These are phyloP conservation scores for Peribatodes rhomboidaria DNA, from an alignment of 2,888 invertebrate genomes.

Conservation along the genomic window DNA sequence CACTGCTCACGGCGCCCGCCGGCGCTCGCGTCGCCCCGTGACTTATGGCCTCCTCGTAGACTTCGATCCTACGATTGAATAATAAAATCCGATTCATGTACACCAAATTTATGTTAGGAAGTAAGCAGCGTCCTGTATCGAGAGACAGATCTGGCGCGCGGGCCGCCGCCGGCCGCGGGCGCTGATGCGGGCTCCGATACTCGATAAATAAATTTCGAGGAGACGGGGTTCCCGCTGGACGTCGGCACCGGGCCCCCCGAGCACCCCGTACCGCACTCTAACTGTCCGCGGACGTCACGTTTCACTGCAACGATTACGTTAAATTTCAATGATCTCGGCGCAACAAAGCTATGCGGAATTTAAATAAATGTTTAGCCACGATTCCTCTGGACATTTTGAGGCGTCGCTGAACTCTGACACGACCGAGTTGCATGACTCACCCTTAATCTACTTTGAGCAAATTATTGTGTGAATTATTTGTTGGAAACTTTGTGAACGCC, in stretches of 20 bases:
- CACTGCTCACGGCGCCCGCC: constrained; percentile 84
- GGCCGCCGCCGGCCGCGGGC: constrained; percentile 69
- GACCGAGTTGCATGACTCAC: constrained; percentile 43
- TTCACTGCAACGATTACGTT: constrained; percentile 66
- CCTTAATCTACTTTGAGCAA: constrained; percentile 37
- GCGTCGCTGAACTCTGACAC: constrained; percentile 46
- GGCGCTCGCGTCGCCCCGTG: constrained; percentile 83
- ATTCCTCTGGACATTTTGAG: constrained; percentile 48
- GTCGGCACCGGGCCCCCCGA: constrained; percentile 62
- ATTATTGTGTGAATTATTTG: constrained; percentile 44
- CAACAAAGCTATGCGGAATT: constrained; percentile 47
- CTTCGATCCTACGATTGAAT: constrained; percentile 85
- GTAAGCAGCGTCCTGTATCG: constrained; percentile 83
- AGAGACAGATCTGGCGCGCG: constrained; percentile 70
- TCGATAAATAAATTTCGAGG: constrained; percentile 72
- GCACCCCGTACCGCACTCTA: constrained; percentile 56
- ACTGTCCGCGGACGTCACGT: constrained; percentile 70
- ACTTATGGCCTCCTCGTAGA: constrained; percentile 84
- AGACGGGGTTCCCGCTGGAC: constrained; percentile 61
- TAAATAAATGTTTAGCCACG: constrained; percentile 47
- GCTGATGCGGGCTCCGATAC: constrained; percentile 69
- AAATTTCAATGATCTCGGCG: constrained; percentile 66
- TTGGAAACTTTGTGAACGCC: constrained; percentile 24
- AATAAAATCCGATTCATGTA: constrained; percentile 85
- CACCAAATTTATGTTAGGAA: constrained; percentile 86